Evolutionary conservation across 2,888 invertebrate genomes (phyloP).

Genomic region (Endomychus coccineus): DNA sequence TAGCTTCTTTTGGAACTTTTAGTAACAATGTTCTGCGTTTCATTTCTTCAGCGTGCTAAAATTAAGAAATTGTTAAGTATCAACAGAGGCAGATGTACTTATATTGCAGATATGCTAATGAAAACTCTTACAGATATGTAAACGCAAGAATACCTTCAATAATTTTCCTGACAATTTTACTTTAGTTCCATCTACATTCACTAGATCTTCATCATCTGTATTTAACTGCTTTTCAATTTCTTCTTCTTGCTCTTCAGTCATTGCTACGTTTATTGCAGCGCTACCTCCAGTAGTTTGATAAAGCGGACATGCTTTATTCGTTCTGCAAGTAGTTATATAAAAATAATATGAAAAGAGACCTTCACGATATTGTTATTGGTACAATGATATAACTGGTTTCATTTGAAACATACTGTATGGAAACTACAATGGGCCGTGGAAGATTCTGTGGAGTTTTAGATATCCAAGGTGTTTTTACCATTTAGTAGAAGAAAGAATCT

Average conservation of each 20-base stretch:
- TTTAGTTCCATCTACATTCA: slow-evolving; percentile 93
- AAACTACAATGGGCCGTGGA: too few species aligned
- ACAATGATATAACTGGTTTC: too few species aligned
- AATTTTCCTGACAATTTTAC: slow-evolving; percentile 83
- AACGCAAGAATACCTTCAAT: slow-evolving; percentile 54
- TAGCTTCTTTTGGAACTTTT: slow-evolving; percentile 71
- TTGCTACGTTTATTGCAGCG: slow-evolving; percentile 56
- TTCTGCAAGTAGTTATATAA: slow-evolving; percentile 47
- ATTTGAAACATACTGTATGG: too few species aligned
- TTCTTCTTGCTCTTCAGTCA: slow-evolving; percentile 78
- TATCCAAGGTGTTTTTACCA: too few species aligned
- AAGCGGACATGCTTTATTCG: slow-evolving; percentile 95
- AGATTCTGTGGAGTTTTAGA: too few species aligned
- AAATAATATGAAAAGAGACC: too few species aligned
- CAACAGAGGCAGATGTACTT: too few species aligned
- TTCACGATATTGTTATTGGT: too few species aligned
- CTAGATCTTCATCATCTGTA: slow-evolving; percentile 76
- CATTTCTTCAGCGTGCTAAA: slow-evolving; percentile 78
- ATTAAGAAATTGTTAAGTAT: too few species aligned
- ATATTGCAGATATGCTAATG: too few species aligned
- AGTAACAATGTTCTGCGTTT: slow-evolving; percentile 69
- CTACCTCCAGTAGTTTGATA: slow-evolving; percentile 62
- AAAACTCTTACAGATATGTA: background rate
- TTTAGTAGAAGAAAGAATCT: too few species aligned
- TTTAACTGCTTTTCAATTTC: slow-evolving; percentile 70